Evolutionary conservation across 2,888 invertebrate genomes (phyloP), one percentile per base, ranked within the genome.

Genomic region (Mechanitis messenoides): DNA sequence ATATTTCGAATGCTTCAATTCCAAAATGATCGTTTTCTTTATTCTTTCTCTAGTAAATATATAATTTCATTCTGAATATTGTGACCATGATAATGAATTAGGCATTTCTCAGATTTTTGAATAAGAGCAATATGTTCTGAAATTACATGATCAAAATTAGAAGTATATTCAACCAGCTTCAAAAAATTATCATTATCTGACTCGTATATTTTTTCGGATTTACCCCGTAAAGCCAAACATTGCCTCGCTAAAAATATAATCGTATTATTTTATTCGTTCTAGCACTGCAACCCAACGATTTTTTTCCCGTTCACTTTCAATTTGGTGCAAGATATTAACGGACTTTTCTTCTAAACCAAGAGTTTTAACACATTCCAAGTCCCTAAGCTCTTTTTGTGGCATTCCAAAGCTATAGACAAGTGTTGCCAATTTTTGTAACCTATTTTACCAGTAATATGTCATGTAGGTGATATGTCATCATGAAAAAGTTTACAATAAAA

Each of bases 221-320:
- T 35, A 4, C 35, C 35, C 3, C 35, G 35, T 35, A 35, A 35
- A 35, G 35, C 5, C 35, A 35, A 20, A 20, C 61, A 55, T 61
- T 31, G 57, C 59, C 58, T 56, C 38, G 20, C 38, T 38, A 38
- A 2, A 38, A 38, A 38, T 38, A 38, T 38, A 38, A 38, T 38
- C 38, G 62, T 62, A 53, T 62, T 60, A 20, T 35, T 62, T 60
- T 59, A 64, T 61, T 61, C 61, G 56, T 61, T 61, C 61, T 5
- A 61, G 54, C 12, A 64, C 57, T 58, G 64, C 61, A 35, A 61
- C 53, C 63, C 60, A 63, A 50, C 57, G 35, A 53, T 20, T 61
- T 61, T 57, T 61, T 60, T 64, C 53, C 33, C 59, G 47, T 38
- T 64, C 58, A 59, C 55, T 61, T 64, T 56, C 56, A 58, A 11